Conservation (phyloP, 2,113 vertebrate species). For the cat (Felis catus) region F.catus_Fca126_mat1.0 CM031412.1:198309501-198310000, state of each 20-base stretch:
- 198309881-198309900: neutral
- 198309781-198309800: slow-evolving; percentile 8
- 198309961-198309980: neutral
- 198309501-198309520: neutral
- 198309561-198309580: neutral
- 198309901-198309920: neutral
- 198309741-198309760: slow-evolving; percentile 32
- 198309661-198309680: slow-evolving; percentile 68
- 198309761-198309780: slow-evolving; percentile 24
- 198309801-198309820: slow-evolving; percentile 39
- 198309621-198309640: neutral
- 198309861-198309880: neutral
- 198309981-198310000: neutral
- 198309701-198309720: slow-evolving; percentile 56
- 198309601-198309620: slow-evolving; percentile 33
- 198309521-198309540: neutral
- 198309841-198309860: neutral
- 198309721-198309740: slow-evolving; percentile 25
- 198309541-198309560: neutral
- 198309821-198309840: neutral
- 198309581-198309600: neutral
- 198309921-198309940: neutral
- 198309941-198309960: neutral
- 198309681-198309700: slow-evolving; percentile 50
- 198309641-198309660: slow-evolving; percentile 65